phyloP scores from a whole-genome alignment of 1,140 invertebrate genomes.

The Sycophila sp. region DNA sequence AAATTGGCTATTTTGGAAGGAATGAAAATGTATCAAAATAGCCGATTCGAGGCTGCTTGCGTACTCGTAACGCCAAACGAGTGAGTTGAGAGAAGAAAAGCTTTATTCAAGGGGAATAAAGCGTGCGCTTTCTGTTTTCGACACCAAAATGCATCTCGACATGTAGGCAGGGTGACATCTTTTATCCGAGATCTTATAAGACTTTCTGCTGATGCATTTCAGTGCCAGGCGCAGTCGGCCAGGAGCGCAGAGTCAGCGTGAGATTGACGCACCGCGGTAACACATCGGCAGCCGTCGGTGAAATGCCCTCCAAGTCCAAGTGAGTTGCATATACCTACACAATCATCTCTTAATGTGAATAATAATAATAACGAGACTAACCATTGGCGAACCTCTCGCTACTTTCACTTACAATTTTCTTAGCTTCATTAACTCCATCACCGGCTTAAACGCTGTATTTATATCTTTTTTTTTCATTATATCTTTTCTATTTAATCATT shows the following conservation, averaged over 20 bases:
- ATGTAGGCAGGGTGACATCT: not conserved
- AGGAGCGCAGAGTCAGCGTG: slow-evolving; percentile 65
- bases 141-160: slow-evolving; percentile 4
- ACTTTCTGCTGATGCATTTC: slow-evolving; percentile 51
- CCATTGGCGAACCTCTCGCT: too few species aligned
- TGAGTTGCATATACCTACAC: slow-evolving; percentile 57
- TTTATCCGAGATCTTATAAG: not conserved
- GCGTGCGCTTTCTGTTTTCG: slow-evolving; percentile 15
- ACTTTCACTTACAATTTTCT: too few species aligned
- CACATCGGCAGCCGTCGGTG: slow-evolving; percentile 53
- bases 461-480: too few species aligned
- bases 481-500: too few species aligned
- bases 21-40: too few species aligned
- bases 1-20: too few species aligned
- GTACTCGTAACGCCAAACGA: too few species aligned
- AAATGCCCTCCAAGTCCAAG: slow-evolving; percentile 62
- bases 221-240: slow-evolving; percentile 58
- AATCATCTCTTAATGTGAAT: too few species aligned
- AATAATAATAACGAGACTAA: too few species aligned
- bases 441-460: too few species aligned
- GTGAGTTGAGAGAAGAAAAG: not conserved
- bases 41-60: too few species aligned
- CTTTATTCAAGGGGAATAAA: not conserved
- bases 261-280: slow-evolving; percentile 59
- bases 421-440: too few species aligned